Evolutionary conservation across 2,888 invertebrate genomes (phyloP).

Genomic region (Lamellibrachia columna): DNA sequence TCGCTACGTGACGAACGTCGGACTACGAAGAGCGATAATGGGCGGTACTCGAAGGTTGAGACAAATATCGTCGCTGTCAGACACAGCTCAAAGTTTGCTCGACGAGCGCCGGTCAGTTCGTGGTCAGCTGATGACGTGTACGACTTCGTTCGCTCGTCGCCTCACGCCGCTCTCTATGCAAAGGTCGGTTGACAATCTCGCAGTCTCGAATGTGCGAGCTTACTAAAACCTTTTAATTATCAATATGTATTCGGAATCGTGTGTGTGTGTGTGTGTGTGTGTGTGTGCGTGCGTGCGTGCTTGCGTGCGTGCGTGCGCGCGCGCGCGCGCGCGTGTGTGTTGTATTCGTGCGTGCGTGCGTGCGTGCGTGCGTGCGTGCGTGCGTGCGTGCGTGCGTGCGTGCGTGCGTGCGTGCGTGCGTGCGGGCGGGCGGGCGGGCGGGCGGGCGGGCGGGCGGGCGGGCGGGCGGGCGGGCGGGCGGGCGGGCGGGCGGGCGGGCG

Average conservation of each 20-base stretch:
- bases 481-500: too few relatives aligned
- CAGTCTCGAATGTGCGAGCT: not conserved
- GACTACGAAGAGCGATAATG: not conserved
- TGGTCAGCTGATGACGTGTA: not conserved
- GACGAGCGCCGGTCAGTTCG: not conserved
- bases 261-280: too few relatives aligned
- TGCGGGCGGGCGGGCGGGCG: too few relatives aligned
- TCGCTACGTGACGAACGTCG: not conserved
- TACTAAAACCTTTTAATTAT: not conserved
- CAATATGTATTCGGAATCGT: too few relatives aligned
- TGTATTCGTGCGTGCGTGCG: not conserved
- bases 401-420: too few relatives aligned
- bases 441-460: too few relatives aligned
- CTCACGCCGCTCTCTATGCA: not conserved
- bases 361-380: not conserved
- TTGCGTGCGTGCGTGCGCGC: too few relatives aligned
- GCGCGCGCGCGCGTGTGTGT: too few relatives aligned
- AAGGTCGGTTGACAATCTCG: not conserved
- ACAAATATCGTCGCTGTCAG: not conserved
- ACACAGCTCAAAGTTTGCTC: not conserved
- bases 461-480: too few relatives aligned
- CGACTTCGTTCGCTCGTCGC: not conserved
- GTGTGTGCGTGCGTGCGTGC: too few relatives aligned
- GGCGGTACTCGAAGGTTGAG: not conserved
- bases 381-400: too few relatives aligned